A percentile compares a stretch with the other conserved stretches of the same genome.
Conservation (phyloP, 2,888 invertebrate species). For the Drosophila stalkeri region DNA sequence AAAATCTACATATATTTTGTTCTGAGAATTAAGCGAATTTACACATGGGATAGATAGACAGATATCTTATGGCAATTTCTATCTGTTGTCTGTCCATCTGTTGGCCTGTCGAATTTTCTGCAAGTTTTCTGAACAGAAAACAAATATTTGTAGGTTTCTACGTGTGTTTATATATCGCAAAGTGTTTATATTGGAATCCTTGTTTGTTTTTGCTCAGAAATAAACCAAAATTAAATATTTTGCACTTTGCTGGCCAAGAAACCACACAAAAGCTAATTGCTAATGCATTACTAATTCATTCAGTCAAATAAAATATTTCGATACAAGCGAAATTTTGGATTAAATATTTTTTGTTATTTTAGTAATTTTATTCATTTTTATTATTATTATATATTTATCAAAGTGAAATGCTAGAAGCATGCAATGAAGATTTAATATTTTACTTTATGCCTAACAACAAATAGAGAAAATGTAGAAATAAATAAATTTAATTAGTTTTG, state of each 20-base stretch:
- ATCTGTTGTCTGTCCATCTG: background rate
- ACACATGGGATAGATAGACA: background rate
- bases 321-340: background rate
- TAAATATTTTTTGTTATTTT: background rate
- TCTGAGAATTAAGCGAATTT: background rate
- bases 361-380: background rate
- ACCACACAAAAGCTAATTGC: background rate
- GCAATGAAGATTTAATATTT: background rate
- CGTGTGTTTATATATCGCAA: slow-evolving; percentile 3
- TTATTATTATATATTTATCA: background rate
- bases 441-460: background rate
- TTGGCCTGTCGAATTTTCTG: background rate
- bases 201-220: slow-evolving; percentile 3
- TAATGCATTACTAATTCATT: background rate
- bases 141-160: background rate
- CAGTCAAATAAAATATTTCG: background rate
- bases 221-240: slow-evolving; percentile 9
- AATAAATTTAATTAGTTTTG: slow-evolving; percentile 15
- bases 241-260: slow-evolving; percentile 4
- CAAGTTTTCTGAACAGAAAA: background rate
- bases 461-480: background rate
- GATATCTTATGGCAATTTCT: background rate
- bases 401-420: background rate
- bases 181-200: slow-evolving; percentile 8
- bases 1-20: background rate